phyloP scores from a whole-genome alignment of 2,113 vertebrate genomes.

The Eudyptes chrysolophus region DNA sequence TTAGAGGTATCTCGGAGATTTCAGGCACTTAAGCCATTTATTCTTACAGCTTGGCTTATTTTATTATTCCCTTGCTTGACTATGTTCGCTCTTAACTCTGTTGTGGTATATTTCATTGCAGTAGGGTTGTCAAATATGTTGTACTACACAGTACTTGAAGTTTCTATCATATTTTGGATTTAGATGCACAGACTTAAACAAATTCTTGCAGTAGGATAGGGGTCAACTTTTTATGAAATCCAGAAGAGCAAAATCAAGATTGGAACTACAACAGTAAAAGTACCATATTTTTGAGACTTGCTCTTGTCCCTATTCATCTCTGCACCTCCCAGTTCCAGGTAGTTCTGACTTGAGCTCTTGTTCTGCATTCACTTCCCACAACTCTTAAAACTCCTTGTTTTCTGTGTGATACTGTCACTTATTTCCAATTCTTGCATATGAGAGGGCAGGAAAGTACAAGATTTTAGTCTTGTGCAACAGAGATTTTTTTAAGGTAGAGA shows the following conservation, averaged over 20 bases:
- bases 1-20: not conserved
- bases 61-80: not conserved
- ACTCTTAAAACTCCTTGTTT: not conserved
- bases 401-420: not conserved
- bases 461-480: not conserved
- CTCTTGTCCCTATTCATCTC: not conserved
- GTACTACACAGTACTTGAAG: not conserved
- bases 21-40: not conserved
- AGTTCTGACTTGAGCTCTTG: not conserved
- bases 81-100: too few species aligned
- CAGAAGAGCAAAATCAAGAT: not conserved
- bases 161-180: not conserved
- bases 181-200: not conserved
- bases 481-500: not conserved
- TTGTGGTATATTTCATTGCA: not conserved
- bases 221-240: not conserved
- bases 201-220: accelerated
- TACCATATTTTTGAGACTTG: not conserved
- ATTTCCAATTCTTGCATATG: accelerated
- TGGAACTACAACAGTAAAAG: not conserved
- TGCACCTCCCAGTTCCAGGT: not conserved
- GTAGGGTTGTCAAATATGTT: not conserved
- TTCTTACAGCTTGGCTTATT: not conserved
- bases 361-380: not conserved
- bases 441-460: not conserved